phyloP scores from a whole-genome alignment of 1,140 invertebrate genomes.

The Platyscapa corneri region DNA sequence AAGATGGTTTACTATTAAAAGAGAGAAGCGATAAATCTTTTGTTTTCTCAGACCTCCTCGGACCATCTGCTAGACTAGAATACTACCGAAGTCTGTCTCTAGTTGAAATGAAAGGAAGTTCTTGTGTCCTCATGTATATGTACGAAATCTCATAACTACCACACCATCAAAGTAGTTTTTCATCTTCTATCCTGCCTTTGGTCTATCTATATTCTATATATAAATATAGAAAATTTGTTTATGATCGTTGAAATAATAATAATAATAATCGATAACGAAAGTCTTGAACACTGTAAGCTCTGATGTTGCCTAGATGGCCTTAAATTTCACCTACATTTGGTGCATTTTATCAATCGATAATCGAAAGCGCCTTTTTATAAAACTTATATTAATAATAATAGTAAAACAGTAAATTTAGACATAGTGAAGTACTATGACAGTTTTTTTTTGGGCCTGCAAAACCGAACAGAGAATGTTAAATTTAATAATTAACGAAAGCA shows the following conservation, averaged over 20 bases:
- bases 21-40: conserved; percentile 63
- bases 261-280: conserved; percentile 46
- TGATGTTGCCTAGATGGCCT: not conserved
- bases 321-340: conserved; percentile 48
- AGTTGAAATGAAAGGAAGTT: conserved; percentile 25
- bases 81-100: not conserved
- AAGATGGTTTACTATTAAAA: conserved; percentile 57
- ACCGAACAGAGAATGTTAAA: conserved; percentile 8
- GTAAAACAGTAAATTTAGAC: conserved; percentile 39
- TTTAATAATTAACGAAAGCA: conserved; percentile 42
- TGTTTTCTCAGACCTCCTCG: conserved; percentile 60
- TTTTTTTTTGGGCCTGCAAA: conserved; percentile 1
- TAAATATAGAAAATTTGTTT: conserved; percentile 51
- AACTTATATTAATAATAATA: too few relatives aligned
- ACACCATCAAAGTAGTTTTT: not conserved
- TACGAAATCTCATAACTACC: not conserved
- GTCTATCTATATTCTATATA: too few relatives aligned
- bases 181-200: not conserved
- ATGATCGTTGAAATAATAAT: conserved; percentile 40
- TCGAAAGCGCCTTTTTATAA: conserved; percentile 45
- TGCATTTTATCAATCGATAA: conserved; percentile 43
- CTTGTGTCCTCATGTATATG: not conserved
- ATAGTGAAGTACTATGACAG: conserved; percentile 30
- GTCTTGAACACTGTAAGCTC: not conserved
- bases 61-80: conserved; percentile 47